These are phyloP conservation scores for Monomorium pharaonis DNA, from an alignment of 1,140 invertebrate genomes.

Conservation along the genomic window DNA sequence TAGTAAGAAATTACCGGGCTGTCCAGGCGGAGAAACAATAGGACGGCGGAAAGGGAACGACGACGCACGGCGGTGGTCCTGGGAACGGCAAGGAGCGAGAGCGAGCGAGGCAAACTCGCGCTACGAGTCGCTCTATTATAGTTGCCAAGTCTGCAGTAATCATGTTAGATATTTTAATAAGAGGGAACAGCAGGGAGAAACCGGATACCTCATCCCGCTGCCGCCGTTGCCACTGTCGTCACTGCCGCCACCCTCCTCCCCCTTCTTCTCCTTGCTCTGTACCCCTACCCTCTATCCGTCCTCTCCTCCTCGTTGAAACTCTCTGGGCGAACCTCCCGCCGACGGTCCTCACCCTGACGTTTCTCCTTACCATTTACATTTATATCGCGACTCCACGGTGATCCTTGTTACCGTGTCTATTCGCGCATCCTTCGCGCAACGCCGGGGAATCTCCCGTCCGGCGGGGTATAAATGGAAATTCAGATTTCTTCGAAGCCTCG, in stretches of 20 bases:
- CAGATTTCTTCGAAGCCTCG: constrained; percentile 66
- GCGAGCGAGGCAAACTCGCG: constrained; percentile 74
- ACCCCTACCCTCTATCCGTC: neutral
- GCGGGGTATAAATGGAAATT: constrained; percentile 68
- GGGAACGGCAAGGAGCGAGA: constrained; percentile 3
- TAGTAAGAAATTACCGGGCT: constrained; percentile 45
- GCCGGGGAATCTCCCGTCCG: constrained; percentile 45
- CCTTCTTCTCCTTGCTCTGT: neutral
- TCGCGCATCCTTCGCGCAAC: constrained; percentile 57
- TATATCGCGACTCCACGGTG: constrained; percentile 75
- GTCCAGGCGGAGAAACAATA: constrained; percentile 2
- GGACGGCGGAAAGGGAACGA: neutral
- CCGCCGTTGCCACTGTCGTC: constrained; percentile 16
- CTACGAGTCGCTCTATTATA: constrained; percentile 81
- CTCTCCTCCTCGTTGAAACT: constrained; percentile 6
- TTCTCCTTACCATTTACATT: constrained; percentile 76
- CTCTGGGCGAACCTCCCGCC: constrained; percentile 51
- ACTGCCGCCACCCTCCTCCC: neutral
- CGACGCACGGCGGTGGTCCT: neutral
- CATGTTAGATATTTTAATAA: constrained; percentile 84
- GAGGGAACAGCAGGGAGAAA: constrained; percentile 78
- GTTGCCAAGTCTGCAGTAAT: constrained; percentile 83
- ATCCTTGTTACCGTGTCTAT: constrained; percentile 73
- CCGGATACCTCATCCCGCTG: constrained; percentile 69
- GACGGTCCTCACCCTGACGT: constrained; percentile 55